Percentiles rank a stretch among this genome's conserved stretches.
Evolutionary conservation across 1,140 invertebrate species (phyloP).

Genomic region (Drosophila melanica): DNA sequence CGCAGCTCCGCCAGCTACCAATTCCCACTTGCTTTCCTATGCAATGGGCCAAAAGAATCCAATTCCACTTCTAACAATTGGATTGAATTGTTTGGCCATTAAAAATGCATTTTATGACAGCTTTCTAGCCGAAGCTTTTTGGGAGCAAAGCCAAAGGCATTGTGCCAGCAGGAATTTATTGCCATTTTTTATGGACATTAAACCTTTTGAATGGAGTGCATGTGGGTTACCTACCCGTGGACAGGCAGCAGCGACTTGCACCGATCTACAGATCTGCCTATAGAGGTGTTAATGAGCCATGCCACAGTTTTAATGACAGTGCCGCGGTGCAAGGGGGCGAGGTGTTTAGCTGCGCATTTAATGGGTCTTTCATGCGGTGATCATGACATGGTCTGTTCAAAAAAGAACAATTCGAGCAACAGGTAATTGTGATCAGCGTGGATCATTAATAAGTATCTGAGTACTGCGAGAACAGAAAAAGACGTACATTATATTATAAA

Average conservation of each 20-base stretch:
- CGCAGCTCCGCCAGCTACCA: neutral
- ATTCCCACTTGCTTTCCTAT: conserved; percentile 4
- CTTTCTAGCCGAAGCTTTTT: conserved; percentile 24
- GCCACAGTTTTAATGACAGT: conserved; percentile 13
- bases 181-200: conserved; percentile 56
- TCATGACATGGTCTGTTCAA: conserved; percentile 3
- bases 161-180: conserved; percentile 58
- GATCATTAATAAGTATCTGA: neutral
- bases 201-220: neutral
- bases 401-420: neutral
- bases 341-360: conserved; percentile 4
- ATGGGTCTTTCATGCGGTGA: conserved; percentile 7
- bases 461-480: neutral
- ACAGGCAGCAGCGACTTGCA: no score
- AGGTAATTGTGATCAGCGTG: neutral
- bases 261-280: no score
- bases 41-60: conserved; percentile 1
- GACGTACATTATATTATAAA: neutral
- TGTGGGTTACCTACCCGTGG: no score
- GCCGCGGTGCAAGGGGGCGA: conserved; percentile 3
- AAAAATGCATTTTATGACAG: conserved; percentile 25
- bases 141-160: neutral
- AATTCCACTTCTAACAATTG: neutral
- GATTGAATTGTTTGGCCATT: conserved; percentile 11
- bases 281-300: conserved; percentile 66